phyloP scores from a whole-genome alignment of 2,113 vertebrate genomes.

The Glaucomys volans region DNA sequence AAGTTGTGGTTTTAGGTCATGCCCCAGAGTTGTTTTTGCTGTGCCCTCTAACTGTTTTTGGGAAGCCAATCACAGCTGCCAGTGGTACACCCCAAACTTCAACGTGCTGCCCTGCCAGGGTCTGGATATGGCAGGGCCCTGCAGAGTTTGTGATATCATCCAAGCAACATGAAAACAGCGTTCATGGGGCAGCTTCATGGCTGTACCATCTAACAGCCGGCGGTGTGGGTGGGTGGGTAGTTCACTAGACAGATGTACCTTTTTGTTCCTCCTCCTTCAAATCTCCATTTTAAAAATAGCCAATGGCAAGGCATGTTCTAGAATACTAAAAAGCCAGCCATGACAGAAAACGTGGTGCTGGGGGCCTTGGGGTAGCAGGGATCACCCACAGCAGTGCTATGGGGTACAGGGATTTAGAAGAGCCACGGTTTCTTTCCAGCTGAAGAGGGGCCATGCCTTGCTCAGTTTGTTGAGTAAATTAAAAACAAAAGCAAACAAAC shows the following conservation, averaged over 20 bases:
- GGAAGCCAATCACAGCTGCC: not conserved
- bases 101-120: not conserved
- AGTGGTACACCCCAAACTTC: accelerated
- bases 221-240: not conserved
- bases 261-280: not conserved
- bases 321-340: not conserved
- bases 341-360: not conserved
- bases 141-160: not conserved
- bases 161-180: not conserved
- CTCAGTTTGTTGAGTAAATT: not conserved
- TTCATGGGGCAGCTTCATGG: accelerated
- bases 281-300: not conserved
- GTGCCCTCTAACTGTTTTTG: not conserved
- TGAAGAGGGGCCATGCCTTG: not conserved
- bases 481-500: too few relatives aligned
- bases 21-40: not conserved
- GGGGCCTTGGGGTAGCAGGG: not conserved
- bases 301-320: not conserved
- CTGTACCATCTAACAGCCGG: not conserved
- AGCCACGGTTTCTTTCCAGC: not conserved
- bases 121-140: not conserved
- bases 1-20: not conserved
- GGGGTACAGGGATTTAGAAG: accelerated
- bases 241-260: not conserved
- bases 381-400: not conserved